phyloP scores from a whole-genome alignment of 1,140 invertebrate genomes.

The Thereuonema tuberculata region DNA sequence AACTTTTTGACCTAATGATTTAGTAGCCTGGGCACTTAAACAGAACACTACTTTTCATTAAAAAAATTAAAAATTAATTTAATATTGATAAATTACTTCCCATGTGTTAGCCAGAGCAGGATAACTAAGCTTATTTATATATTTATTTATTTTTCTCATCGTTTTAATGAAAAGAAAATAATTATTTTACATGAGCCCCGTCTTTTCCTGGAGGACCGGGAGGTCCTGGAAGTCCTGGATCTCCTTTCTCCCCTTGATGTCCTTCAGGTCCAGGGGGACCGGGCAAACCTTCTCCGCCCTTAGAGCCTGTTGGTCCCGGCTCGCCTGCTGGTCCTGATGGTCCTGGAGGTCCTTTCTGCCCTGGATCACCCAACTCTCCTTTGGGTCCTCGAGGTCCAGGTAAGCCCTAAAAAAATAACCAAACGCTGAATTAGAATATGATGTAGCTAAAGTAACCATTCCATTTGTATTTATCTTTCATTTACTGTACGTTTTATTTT shows the following conservation, averaged over 20 bases:
- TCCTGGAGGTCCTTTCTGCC: slow-evolving; percentile 42
- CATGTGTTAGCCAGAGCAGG: neutral
- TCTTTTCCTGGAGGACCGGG: slow-evolving; percentile 46
- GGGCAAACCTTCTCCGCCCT: slow-evolving; percentile 47
- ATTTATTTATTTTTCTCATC: neutral
- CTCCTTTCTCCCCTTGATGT: slow-evolving; percentile 47
- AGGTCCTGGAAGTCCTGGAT: slow-evolving; percentile 44
- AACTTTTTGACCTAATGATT: no score
- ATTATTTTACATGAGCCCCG: slow-evolving; percentile 43
- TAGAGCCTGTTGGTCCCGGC: slow-evolving; percentile 44
- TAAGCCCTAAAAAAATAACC: slow-evolving; percentile 1
- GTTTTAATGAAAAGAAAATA: neutral
- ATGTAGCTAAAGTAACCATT: no score
- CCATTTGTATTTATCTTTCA: no score
- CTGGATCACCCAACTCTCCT: slow-evolving; percentile 46
- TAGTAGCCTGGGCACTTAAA: no score
- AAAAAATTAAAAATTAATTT: neutral
- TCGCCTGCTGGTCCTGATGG: slow-evolving; percentile 46
- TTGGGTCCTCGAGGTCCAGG: slow-evolving; percentile 37
- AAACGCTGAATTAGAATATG: neutral
- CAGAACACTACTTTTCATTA: no score
- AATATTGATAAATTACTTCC: no score
- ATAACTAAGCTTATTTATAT: neutral
- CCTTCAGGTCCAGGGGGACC: slow-evolving; percentile 50
- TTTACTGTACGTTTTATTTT: no score